Conservation (phyloP, 2,113 vertebrate species). For the Hydrolagus affinis region DNA sequence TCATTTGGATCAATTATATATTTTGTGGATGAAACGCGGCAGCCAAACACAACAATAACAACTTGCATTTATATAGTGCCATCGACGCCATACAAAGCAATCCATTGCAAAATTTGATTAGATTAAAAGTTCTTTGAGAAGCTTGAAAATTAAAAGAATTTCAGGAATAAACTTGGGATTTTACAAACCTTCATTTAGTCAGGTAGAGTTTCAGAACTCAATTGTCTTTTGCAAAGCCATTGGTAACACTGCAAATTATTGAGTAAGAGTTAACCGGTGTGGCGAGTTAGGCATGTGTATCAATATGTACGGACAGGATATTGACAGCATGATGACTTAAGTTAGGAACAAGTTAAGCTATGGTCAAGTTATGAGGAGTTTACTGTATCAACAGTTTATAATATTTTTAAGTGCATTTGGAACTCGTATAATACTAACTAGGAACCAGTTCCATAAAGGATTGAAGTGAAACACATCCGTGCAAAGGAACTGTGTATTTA, state of each 20-base stretch:
- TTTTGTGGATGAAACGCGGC: too few species aligned
- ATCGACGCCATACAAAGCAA: not conserved
- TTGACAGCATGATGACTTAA: too few species aligned
- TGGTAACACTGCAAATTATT: not conserved
- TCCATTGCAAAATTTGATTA: not conserved
- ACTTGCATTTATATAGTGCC: not conserved
- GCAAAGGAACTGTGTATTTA: not conserved
- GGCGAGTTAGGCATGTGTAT: too few species aligned
- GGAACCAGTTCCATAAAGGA: not conserved
- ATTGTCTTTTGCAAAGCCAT: not conserved
- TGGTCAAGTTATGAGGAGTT: too few species aligned
- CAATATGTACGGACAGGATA: too few species aligned
- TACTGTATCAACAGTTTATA: not conserved
- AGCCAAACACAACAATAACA: slow-evolving; percentile 4
- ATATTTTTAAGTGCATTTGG: not conserved
- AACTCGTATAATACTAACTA: not conserved
- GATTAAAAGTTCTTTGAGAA: not conserved
- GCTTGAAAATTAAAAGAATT: not conserved
- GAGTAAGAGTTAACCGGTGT: too few species aligned
- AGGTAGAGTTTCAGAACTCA: not conserved
- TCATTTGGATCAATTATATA: too few species aligned
- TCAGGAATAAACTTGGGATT: not conserved
- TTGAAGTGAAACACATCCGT: not conserved
- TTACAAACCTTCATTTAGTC: not conserved
- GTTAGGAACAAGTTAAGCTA: too few species aligned